A percentile compares a stretch with the other conserved stretches of the same genome.
These are phyloP conservation scores for Naja naja DNA, from an alignment of 2,113 vertebrate species.

Conservation along the genomic window DNA sequence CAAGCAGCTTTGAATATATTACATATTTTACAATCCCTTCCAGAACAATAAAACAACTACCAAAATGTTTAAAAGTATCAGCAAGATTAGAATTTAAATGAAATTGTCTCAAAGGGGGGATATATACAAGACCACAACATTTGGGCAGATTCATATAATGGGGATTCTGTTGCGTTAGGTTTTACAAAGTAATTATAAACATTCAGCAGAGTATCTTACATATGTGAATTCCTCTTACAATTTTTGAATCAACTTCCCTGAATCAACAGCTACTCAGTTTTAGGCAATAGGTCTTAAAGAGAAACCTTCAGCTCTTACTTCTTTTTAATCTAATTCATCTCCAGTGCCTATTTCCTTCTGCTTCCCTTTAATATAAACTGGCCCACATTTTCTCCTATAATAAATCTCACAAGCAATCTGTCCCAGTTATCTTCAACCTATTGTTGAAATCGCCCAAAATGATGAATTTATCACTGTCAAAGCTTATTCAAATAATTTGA, in stretches of 20 bases:
- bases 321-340: neutral
- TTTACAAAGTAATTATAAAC: neutral
- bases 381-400: neutral
- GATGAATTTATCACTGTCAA: neutral
- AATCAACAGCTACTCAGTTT: neutral
- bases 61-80: slow-evolving; percentile 7
- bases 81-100: neutral
- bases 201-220: neutral
- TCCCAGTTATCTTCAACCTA: neutral
- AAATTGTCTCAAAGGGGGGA: neutral
- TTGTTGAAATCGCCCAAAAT: neutral
- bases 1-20: slow-evolving; percentile 22
- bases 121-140: neutral
- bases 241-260: neutral
- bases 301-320: neutral
- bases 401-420: neutral
- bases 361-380: neutral
- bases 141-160: neutral
- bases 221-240: neutral
- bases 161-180: neutral
- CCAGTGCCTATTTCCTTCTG: neutral
- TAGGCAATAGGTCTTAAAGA: neutral
- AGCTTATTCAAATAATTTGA: neutral
- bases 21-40: neutral
- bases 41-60: neutral